Base-by-base conservation (phyloP, 2,888 invertebrate genomes). In the Lycocerus yunnanus region DNA sequence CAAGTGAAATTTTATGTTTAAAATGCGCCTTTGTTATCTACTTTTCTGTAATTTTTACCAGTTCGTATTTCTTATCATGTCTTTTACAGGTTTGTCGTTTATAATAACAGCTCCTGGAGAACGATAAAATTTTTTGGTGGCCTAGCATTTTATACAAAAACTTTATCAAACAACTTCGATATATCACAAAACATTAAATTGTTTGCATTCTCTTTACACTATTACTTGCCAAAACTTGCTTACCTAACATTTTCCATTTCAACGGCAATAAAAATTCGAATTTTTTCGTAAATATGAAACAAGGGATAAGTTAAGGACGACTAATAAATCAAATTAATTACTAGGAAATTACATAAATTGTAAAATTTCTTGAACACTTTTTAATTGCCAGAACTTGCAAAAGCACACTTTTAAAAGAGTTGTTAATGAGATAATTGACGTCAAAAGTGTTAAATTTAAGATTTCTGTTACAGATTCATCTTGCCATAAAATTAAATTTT, bases 1-100 rank as follows among this genome's bases (percentile, higher is more conserved):
- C 81, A 82, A 83, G 83, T 83, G 83, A 83, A 83, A 83, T 83
- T 83, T 83, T 83, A 83, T 82, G 83, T 81, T 74, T 75, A 79
- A 80, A 82, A 82, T 80, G 81, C 79, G 80, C 82, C 79, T 80
- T 81, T 81, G 81, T 82, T 83, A 81, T 83, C 82, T 82, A 79
- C 80, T 80, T 78, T 78, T 77, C 79, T 77, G 82, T 83, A 83
- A 83, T 83, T 83, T 83, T 81, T 82, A 79, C 80, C 83, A 81
- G 81, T 81, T 77, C 81, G 80, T 81, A 80, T 82, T 83, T 82
- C 82, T 83, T 83, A 83, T 83, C 83, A 75, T 78, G 80, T 81
- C 83, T 75, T 77, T 78, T 79, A 78, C 81, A 81, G 80, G 77
- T 79, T 78, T 76, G 74, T 69, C 77, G 77, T 78, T 78, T 72